A percentile compares a stretch with the other conserved stretches of the same genome.
These are phyloP conservation scores for Hermatobates lingyangjiaoensis DNA, from an alignment of 1,140 invertebrate species.

Conservation along the genomic window DNA sequence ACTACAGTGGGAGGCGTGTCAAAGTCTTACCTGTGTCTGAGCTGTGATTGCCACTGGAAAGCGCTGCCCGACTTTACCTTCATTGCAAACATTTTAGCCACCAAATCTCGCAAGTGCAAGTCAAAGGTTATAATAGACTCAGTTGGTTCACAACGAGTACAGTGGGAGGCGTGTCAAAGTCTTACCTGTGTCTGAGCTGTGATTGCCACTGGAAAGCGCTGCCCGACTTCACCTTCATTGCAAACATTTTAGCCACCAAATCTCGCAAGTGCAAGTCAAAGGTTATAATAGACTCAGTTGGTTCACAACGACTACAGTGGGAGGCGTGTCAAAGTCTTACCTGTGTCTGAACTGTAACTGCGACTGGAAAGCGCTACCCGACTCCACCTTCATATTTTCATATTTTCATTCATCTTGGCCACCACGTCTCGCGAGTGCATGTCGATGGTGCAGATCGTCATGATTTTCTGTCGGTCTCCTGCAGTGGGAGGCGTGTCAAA, in stretches of 20 bases:
- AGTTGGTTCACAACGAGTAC: too few species aligned
- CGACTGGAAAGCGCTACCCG: constrained; percentile 82
- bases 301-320: too few species aligned
- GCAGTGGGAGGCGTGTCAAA: too few species aligned
- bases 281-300: constrained; percentile 86
- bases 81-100: constrained; percentile 56
- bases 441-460: constrained; percentile 97
- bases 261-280: constrained; percentile 83
- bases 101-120: constrained; percentile 76
- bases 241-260: constrained; percentile 67
- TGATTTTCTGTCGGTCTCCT: constrained; percentile 86
- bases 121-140: constrained; percentile 91
- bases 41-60: constrained; percentile 82
- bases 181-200: constrained; percentile 61
- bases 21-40: constrained; percentile 64
- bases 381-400: constrained; percentile 82
- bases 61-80: constrained; percentile 65
- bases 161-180: too few species aligned
- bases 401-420: constrained; percentile 68
- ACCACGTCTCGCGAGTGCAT: constrained; percentile 89
- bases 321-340: too few species aligned
- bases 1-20: too few species aligned
- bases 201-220: constrained; percentile 82
- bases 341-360: constrained; percentile 80
- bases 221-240: constrained; percentile 57